Percentiles rank a stretch among this genome's conserved stretches.
phyloP scores from a whole-genome alignment of 2,888 invertebrate genomes.

The Merodon equestris region DNA sequence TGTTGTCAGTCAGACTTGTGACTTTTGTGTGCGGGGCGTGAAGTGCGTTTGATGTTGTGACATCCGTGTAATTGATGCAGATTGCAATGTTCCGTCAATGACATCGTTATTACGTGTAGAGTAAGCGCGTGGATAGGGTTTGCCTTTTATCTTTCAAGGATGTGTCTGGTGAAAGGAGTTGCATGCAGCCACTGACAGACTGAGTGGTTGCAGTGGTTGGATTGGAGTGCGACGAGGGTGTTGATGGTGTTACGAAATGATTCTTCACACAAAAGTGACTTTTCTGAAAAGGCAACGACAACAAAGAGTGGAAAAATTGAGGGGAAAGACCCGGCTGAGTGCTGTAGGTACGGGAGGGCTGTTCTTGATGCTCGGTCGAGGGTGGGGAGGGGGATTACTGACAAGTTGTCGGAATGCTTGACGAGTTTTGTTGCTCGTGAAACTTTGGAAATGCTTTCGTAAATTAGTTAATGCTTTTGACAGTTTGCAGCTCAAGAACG shows the following conservation, averaged over 20 bases:
- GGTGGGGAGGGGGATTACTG: too few species aligned
- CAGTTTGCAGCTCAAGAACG: too few species aligned
- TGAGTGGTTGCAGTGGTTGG: not conserved
- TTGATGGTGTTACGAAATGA: not conserved
- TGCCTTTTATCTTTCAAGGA: conserved; percentile 44
- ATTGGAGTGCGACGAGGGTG: not conserved
- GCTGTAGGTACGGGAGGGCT: too few species aligned
- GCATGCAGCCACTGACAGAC: not conserved
- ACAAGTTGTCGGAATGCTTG: too few species aligned
- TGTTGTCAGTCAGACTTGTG: conserved; percentile 15
- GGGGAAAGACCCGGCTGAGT: too few species aligned
- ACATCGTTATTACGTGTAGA: conserved; percentile 44
- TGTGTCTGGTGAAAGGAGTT: conserved; percentile 36
- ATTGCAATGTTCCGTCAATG: conserved; percentile 41
- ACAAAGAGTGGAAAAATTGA: too few species aligned
- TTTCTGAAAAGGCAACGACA: too few species aligned
- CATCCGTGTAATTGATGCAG: conserved; percentile 56
- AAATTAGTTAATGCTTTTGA: too few species aligned
- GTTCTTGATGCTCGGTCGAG: too few species aligned
- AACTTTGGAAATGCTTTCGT: too few species aligned
- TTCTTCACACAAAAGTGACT: too few species aligned
- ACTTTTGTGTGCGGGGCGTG: conserved; percentile 12
- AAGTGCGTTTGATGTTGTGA: conserved; percentile 54
- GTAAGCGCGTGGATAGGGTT: conserved; percentile 32
- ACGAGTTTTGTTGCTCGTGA: too few species aligned